Conservation (phyloP, 1,140 invertebrate species). For the Drosophila rufa region DNA sequence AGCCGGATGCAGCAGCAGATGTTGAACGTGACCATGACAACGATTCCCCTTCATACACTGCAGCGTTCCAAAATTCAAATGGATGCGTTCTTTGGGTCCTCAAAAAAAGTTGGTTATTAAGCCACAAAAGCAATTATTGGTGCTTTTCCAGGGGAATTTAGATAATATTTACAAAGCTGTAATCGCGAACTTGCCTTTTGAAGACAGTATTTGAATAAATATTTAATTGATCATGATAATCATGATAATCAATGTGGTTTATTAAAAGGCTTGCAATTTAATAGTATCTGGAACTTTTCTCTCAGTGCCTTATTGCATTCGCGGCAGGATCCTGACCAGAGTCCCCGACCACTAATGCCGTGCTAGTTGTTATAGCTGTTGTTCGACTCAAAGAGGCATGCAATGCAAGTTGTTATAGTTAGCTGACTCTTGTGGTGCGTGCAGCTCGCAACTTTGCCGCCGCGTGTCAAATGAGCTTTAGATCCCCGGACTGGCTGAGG, state of each 20-base stretch:
- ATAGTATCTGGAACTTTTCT: not conserved
- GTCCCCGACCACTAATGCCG: conserved; percentile 61
- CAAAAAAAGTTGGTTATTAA: not conserved
- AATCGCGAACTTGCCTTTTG: not conserved
- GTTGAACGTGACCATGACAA: conserved; percentile 77
- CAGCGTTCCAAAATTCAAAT: not conserved
- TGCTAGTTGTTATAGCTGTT: conserved; percentile 76
- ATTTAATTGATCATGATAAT: too few relatives aligned
- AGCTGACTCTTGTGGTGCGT: conserved; percentile 60
- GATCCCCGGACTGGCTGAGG: not conserved
- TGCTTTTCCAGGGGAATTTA: not conserved
- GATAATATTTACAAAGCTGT: not conserved
- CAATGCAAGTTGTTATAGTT: conserved; percentile 58
- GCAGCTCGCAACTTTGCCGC: conserved; percentile 56
- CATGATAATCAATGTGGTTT: too few relatives aligned
- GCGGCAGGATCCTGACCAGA: conserved; percentile 15
- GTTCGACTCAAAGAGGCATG: conserved; percentile 68
- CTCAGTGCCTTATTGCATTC: conserved; percentile 15
- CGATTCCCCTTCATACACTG: conserved; percentile 46
- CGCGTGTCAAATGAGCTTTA: conserved; percentile 28
- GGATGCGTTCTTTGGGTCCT: not conserved
- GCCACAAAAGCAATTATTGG: not conserved
- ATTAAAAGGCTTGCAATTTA: not conserved
- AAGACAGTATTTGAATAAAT: not conserved
- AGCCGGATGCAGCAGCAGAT: conserved; percentile 65